A percentile compares a stretch with the other conserved stretches of the same genome.
Conservation (phyloP, 2,888 invertebrate genomes). For the Protonemura montana region DNA sequence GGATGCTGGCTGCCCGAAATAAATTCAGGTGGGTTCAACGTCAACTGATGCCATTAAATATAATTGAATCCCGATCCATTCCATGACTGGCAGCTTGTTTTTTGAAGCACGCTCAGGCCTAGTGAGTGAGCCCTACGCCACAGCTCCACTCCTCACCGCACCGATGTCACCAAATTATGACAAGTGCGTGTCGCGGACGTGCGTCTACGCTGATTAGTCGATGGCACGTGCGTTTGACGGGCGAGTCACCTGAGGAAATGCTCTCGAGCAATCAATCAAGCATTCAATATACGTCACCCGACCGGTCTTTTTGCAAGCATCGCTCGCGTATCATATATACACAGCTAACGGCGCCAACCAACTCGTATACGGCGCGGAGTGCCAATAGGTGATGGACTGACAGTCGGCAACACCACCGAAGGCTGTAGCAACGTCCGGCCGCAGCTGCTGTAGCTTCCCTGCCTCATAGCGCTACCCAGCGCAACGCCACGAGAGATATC, state of each 20-base stretch:
- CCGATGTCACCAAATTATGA: neutral
- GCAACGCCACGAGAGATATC: neutral
- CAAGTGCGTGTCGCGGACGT: neutral
- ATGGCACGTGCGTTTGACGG: neutral
- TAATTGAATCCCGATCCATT: neutral
- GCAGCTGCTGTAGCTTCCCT: neutral
- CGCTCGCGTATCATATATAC: neutral
- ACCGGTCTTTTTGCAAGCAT: neutral
- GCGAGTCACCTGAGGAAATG: neutral
- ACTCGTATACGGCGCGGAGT: neutral
- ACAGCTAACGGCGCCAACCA: neutral
- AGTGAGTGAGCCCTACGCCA: no score
- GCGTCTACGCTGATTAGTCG: neutral
- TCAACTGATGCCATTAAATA: neutral
- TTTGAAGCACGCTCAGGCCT: neutral
- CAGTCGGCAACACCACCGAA: neutral
- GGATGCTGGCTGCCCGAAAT: neutral
- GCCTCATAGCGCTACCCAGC: no score
- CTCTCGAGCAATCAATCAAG: neutral
- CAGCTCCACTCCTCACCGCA: neutral
- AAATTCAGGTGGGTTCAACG: neutral
- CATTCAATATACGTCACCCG: neutral
- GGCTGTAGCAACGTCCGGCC: neutral
- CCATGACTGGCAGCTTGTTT: slow-evolving; percentile 7
- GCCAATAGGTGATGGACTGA: neutral